phyloP scores from a whole-genome alignment of 1,140 invertebrate species.

The Ptiloglossa arizonensis region DNA sequence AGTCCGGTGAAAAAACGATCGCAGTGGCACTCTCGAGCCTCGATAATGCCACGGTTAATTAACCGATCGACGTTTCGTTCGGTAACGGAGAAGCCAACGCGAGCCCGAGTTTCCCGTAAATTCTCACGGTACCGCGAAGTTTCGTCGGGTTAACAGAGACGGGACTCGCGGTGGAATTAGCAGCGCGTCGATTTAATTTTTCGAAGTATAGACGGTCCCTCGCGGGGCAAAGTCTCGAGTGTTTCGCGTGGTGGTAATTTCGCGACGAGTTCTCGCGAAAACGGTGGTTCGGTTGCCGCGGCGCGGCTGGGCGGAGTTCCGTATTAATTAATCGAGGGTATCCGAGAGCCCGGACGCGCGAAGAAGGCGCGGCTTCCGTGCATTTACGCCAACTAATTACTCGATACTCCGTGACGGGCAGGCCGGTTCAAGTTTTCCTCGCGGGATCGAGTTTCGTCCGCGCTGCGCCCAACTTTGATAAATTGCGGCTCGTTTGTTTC shows the following conservation, averaged over 20 bases:
- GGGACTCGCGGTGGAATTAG: not conserved
- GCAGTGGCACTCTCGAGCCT: no score
- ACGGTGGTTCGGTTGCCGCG: not conserved
- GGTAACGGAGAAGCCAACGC: not conserved
- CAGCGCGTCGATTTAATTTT: not conserved
- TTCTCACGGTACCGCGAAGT: not conserved
- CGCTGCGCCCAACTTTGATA: no score
- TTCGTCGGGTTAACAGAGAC: constrained; percentile 10
- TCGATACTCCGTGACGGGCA: no score
- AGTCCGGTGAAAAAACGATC: no score
- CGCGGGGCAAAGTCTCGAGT: not conserved
- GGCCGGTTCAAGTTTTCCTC: no score
- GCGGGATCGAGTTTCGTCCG: no score
- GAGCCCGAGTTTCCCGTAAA: constrained; percentile 22
- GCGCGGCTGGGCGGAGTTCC: not conserved
- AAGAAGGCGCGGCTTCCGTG: constrained; percentile 57
- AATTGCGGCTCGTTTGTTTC: no score
- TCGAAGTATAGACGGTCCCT: not conserved
- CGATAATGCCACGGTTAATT: no score
- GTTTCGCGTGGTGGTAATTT: not conserved
- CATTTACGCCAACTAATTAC: no score
- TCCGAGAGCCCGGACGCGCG: constrained; percentile 12
- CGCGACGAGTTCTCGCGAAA: not conserved
- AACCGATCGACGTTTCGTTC: no score
- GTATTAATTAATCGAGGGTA: constrained; percentile 58